Evolutionary conservation across 35 echinoderm and acorn worm genomes (phyloP).

Genomic region (Apostichopus californicus): DNA sequence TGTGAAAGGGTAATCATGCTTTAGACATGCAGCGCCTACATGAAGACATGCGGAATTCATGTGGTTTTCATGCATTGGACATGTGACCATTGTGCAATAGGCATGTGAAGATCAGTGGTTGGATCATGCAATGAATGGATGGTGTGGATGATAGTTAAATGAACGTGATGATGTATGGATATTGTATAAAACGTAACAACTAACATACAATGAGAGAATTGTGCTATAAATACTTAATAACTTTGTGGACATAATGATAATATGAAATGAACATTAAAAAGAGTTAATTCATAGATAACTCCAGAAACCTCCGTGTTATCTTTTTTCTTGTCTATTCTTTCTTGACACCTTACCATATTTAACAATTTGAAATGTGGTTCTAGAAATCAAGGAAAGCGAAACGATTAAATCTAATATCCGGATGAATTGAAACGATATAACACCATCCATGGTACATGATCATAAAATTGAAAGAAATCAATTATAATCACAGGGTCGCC

Average conservation of each 20-base stretch:
- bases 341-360: too few species aligned
- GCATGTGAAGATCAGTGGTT: conserved; percentile 24
- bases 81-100: conserved; percentile 46
- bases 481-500: too few species aligned
- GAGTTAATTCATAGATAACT: conserved; percentile 46
- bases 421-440: too few species aligned
- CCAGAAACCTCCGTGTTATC: background rate
- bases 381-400: too few species aligned
- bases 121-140: background rate
- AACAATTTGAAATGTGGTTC: too few species aligned
- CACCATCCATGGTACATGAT: too few species aligned
- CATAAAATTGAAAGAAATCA: too few species aligned
- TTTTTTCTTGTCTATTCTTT: too few species aligned
- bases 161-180: conserved; percentile 31
- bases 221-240: conserved; percentile 50
- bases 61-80: conserved; percentile 15
- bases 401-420: too few species aligned
- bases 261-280: conserved; percentile 39
- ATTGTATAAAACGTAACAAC: conserved; percentile 33
- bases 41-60: background rate
- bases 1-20: background rate
- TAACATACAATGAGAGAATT: conserved; percentile 28
- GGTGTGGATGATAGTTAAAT: background rate
- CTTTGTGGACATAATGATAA: conserved; percentile 40
- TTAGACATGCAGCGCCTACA: background rate